These are phyloP conservation scores for Neelides folsomi DNA, from an alignment of 2,888 invertebrate species.

Conservation along the genomic window DNA sequence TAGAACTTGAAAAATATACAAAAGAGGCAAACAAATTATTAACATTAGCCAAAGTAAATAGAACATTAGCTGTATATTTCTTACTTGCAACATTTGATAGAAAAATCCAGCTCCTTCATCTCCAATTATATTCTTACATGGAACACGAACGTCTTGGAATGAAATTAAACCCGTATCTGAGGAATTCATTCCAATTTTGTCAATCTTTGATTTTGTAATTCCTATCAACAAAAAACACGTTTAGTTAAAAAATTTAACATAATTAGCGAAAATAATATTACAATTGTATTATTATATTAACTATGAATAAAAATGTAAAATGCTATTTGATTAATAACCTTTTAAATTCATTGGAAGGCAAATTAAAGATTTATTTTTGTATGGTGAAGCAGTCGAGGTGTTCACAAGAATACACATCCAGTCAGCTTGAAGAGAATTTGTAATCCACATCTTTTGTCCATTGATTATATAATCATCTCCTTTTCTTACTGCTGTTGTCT, in stretches of 20 bases:
- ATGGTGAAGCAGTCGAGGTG: constrained; percentile 39
- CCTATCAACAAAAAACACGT: constrained; percentile 4
- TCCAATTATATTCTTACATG: constrained; percentile 42
- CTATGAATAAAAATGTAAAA: not conserved
- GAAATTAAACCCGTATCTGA: constrained; percentile 45
- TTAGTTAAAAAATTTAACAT: not conserved
- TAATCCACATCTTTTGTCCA: constrained; percentile 40
- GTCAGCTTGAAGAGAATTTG: constrained; percentile 45
- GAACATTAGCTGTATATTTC: not conserved
- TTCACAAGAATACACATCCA: constrained; percentile 47
- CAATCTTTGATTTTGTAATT: constrained; percentile 37
- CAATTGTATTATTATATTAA: not conserved
- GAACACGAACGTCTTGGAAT: constrained; percentile 44
- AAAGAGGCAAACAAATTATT: too few species aligned
- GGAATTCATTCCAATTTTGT: constrained; percentile 43
- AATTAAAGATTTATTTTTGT: constrained; percentile 44
- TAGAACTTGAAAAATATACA: too few species aligned
- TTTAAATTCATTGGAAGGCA: constrained; percentile 42
- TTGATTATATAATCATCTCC: constrained; percentile 43
- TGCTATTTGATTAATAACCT: constrained; percentile 34
- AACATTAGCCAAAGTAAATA: too few species aligned
- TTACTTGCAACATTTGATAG: constrained; percentile 42
- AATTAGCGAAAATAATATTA: not conserved
- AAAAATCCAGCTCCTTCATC: constrained; percentile 43
- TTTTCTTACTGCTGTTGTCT: constrained; percentile 40